phyloP scores from a whole-genome alignment of 2,797 vertebrate species.

The Peromyscus aztecus region DNA sequence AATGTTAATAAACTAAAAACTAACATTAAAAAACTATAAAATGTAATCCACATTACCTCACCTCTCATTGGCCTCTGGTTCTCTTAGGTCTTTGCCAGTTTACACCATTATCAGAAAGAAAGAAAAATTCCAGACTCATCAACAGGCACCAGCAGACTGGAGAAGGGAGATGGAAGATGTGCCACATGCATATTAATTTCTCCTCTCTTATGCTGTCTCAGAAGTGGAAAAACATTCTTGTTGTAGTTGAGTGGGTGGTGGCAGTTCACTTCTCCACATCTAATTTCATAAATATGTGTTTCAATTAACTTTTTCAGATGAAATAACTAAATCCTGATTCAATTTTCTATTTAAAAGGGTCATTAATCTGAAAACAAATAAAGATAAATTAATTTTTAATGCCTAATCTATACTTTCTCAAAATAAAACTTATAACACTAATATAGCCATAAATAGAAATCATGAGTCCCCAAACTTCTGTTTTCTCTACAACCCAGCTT shows the following conservation, averaged over 20 bases:
- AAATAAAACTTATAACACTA: conserved; percentile 62
- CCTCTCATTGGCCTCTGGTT: neutral
- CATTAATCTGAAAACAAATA: conserved; percentile 78
- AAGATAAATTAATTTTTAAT: conserved; percentile 81
- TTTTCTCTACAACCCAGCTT: conserved; percentile 8
- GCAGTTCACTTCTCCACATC: conserved; percentile 55
- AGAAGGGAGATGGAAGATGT: conserved; percentile 23
- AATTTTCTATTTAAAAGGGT: conserved; percentile 75
- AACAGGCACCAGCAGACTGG: neutral
- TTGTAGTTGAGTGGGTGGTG: conserved; percentile 55
- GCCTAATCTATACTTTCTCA: conserved; percentile 65
- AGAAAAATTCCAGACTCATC: neutral
- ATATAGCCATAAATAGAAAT: conserved; percentile 61
- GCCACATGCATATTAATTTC: conserved; percentile 53
- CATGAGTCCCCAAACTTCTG: neutral
- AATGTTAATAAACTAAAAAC: conserved; percentile 21
- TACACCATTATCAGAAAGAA: neutral
- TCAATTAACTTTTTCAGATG: conserved; percentile 72
- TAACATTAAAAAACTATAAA: neutral
- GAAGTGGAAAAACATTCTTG: conserved; percentile 32
- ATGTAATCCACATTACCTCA: neutral
- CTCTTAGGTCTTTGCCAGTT: neutral
- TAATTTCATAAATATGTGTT: conserved; percentile 75
- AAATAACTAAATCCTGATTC: conserved; percentile 67
- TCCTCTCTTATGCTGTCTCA: conserved; percentile 56